Conservation (phyloP, 2,888 invertebrate genomes). For the Cosmia trapezina region DNA sequence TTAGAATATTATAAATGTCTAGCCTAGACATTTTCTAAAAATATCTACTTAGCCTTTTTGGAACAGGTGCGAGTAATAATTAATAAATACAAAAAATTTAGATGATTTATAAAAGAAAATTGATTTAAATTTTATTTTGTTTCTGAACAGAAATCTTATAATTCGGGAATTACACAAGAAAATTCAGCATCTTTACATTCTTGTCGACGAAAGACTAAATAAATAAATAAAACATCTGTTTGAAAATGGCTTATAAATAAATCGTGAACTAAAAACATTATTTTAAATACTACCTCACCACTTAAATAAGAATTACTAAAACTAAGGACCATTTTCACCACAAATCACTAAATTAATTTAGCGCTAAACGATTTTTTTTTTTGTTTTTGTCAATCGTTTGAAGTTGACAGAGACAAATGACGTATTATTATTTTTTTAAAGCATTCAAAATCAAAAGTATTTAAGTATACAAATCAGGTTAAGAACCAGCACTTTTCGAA, state of each 20-base stretch:
- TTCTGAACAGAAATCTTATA: background rate
- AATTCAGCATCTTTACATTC: background rate
- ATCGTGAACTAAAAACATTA: slow-evolving; percentile 30
- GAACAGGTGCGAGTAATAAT: background rate
- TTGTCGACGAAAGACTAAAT: background rate
- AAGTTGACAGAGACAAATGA: background rate
- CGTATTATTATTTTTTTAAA: too few relatives aligned
- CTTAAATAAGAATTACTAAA: background rate
- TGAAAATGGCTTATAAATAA: background rate
- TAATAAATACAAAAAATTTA: background rate
- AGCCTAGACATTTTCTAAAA: background rate
- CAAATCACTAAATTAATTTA: slow-evolving; percentile 1
- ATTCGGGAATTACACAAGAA: background rate
- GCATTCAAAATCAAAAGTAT: background rate
- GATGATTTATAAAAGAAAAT: background rate
- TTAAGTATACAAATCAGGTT: background rate
- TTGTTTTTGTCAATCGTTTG: background rate
- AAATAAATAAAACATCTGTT: background rate
- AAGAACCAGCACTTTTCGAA: background rate
- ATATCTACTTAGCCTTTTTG: background rate
- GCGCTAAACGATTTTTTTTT: background rate
- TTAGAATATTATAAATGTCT: background rate
- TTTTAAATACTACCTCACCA: slow-evolving; percentile 23
- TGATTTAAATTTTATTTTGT: background rate
- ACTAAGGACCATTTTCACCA: background rate